Evolutionary conservation across 35 echinoderm and acorn worm genomes (phyloP), one percentile per base, ranked within the genome.

Genomic region (Patiria miniata): DNA sequence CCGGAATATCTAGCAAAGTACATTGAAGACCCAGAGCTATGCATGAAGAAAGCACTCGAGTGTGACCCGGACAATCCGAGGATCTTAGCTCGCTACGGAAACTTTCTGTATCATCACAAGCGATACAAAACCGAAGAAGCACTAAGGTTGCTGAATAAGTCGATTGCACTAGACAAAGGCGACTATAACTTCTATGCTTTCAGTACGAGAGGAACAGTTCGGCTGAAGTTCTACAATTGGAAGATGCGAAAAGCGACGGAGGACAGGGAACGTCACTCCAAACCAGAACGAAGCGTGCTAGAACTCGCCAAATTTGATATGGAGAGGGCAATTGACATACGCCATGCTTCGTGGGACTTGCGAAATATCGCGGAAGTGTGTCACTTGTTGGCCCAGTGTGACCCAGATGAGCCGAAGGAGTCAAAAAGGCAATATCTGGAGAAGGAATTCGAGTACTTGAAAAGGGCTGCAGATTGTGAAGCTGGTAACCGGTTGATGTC

Each of bases 131-230:
- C 65, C 65, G 14, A 30, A 26, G 8, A 26, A 23, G 65, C 65
- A 34, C 65, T 73, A 26, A 10, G 34, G 2, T 36, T 73, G 65
- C 65, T 73, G 18, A 23, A 73, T 73, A 30, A 34, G 15, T 73
- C 65, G 2, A 73, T 73, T 34, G 29, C 19, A 18, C 26, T 73
- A 23, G 65, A 73, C 34, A 23, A 73, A 18, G 29, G 65, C 26
- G 65, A 30, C 65, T 73, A 73, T 34, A 73, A 73, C 29, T 73
- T 73, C n/a, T 73, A 73, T 23, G 65, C 65, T 73, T 73, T 73
- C 65, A 73, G 65, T 23, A 73, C 26, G 29, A 73, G 65, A 30
- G 65, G 23, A 73, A 5, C 65, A 34, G 34, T 73, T 7, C 65
- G 65, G 14, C 34, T 73, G 2, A 73, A 73, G 34, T 32, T 7